These are phyloP conservation scores for Steatocranus sp. DNA, from an alignment of 2,797 vertebrate genomes.

Conservation along the genomic window DNA sequence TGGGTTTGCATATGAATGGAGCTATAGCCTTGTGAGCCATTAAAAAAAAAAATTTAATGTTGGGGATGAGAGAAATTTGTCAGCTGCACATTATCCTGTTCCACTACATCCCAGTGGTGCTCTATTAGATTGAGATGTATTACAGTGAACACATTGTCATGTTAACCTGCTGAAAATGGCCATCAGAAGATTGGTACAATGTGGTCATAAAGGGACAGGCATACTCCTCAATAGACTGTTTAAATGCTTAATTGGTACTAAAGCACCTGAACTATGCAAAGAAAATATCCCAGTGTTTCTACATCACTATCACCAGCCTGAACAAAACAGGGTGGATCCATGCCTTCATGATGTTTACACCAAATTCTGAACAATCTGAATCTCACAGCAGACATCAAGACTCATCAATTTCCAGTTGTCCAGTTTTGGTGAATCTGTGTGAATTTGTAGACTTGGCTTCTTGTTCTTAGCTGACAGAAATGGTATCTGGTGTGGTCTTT, in stretches of 20 bases:
- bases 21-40: not conserved
- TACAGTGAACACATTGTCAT: not conserved
- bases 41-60: accelerated
- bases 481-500: not conserved
- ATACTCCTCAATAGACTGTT: not conserved
- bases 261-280: not conserved
- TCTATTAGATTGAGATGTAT: not conserved
- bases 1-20: not conserved
- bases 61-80: not conserved
- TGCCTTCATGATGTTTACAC: not conserved
- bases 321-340: not conserved
- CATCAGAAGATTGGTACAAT: not conserved
- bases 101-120: not conserved
- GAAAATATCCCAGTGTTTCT: not conserved
- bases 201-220: not conserved
- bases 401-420: not conserved
- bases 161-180: not conserved
- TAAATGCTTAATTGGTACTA: not conserved
- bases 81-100: not conserved
- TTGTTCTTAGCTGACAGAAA: not conserved
- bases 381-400: not conserved
- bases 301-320: not conserved
- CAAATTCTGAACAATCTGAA: not conserved
- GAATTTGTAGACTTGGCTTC: not conserved
- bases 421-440: not conserved